Base-by-base conservation (phyloP, 2,888 invertebrate species). In the Platycheirus albimanus region DNA sequence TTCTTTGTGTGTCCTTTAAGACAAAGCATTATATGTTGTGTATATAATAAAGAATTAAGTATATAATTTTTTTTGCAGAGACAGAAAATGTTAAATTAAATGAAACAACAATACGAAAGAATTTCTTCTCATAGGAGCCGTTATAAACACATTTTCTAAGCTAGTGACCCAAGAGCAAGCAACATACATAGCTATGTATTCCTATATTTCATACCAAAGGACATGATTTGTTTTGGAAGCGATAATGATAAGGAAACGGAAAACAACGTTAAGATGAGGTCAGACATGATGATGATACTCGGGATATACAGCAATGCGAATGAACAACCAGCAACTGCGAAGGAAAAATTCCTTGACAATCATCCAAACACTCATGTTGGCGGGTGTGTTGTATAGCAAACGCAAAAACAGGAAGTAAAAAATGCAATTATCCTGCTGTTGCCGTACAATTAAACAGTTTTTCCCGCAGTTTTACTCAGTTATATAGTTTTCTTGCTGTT, bases 381-480 rank as follows among this genome's bases (percentile, higher is more conserved):
- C 7, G 33, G 30, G 15, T 30, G 11, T 13, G 51, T 6, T 6
- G 6, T 13, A 61, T 8, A 51, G 17, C 15, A 61, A 58, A 51
- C 49, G 66, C n/a, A 49, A 58, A 78, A 71, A 58, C 33, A 13
- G 45, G 43, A 78, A 66, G 71, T 58, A 28, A 28, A 47, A 71
- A 71, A 78, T 78, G 71, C 77, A 71, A 78, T 78, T 78, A 78
- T 71, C 77, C 70, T 71, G 56, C 56, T 71, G 71, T 66, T 78
- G 64, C 51, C 49, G 64, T 58, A 58, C 77, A 78, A 77, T 71
- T 77, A 70, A 77, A 58, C 77, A 78, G 70, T n/a, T 56, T 56
- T 71, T 78, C 64, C 70, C 58, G 64, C 64, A 71, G 71, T 58
- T 78, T 78, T 64, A 33, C 43, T 49, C 24, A 47, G 47, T 67